Evolutionary conservation across 2,113 vertebrate species (phyloP), one percentile per base, ranked within the genome.

Genomic region (Amphiprion percula): DNA sequence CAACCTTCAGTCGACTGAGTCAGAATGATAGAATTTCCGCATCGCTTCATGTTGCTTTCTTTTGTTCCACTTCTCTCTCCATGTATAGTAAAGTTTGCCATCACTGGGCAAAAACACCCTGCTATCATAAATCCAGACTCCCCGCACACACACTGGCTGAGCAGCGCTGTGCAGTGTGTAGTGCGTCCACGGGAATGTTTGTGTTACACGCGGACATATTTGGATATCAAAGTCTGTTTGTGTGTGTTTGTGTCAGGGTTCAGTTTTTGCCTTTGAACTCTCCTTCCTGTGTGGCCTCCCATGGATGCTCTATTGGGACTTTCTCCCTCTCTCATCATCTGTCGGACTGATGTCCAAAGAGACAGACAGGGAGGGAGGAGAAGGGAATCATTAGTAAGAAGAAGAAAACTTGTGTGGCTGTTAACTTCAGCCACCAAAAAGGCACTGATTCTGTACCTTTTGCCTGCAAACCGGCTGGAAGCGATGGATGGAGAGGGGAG

Each of bases 271-370:
- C 85, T 91, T 90, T 92, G 88, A 91, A 87, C 80, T 68, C 74
- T 71, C 69, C 89, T 68, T 89, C 88, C 86, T 92, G 91, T 92
- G 89, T 93, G 91, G 90, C 87, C 89, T 90, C 87, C 87, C 62
- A 37, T 84, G 59, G 90, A 82, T 86, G 78, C 66, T 75, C 86
- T 85, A 41, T 68, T 80, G 84, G 75, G 83, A 81, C 67, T 30
- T 26, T 24, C 53, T 55, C 53, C n/a, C 77, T 70, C 84, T 86
- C 79, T 87, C 88, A 80, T 91, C 88, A 76, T 87, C 74, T 64
- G 80, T 67, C 71, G 79, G 87, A 89, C 72, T 91, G 81, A 89
- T 89, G 88, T 90, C 66, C 52, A 44, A 44, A 44, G 41, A 44
- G 41, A 63, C 30, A 49, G 30, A 52, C 46, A 26, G 71, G 39